Conservation (phyloP, 2,888 invertebrate genomes). For the Diarsia brunnea region DNA sequence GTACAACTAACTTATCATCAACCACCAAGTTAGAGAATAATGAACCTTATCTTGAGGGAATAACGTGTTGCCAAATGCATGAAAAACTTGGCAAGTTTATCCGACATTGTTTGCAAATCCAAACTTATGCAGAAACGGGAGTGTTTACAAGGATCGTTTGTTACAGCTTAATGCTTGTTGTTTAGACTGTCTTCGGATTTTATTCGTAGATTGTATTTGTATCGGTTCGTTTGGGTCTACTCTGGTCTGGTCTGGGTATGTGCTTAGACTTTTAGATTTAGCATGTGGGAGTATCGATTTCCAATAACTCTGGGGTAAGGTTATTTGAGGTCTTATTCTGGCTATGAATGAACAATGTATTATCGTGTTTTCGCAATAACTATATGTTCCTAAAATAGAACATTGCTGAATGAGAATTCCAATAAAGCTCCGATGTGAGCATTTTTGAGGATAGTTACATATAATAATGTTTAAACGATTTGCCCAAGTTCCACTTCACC, state of each 20-base stretch:
- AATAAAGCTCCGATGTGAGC: not conserved
- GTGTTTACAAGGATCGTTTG: slow-evolving; percentile 86
- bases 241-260: slow-evolving; percentile 24
- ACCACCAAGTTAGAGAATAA: slow-evolving; percentile 25
- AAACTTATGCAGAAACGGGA: slow-evolving; percentile 84
- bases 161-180: slow-evolving; percentile 84
- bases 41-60: slow-evolving; percentile 46
- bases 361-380: not conserved
- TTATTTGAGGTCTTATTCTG: slow-evolving; percentile 3
- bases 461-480: not conserved
- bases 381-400: not conserved
- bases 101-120: slow-evolving; percentile 84
- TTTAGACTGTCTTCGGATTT: slow-evolving; percentile 80
- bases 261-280: slow-evolving; percentile 41
- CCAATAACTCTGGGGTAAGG: slow-evolving; percentile 30
- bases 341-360: not conserved
- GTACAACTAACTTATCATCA: slow-evolving; percentile 61
- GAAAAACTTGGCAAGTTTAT: slow-evolving; percentile 73
- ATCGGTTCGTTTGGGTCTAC: slow-evolving; percentile 52
- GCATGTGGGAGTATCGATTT: slow-evolving; percentile 30
- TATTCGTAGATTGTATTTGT: slow-evolving; percentile 66
- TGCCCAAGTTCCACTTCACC: too few relatives aligned
- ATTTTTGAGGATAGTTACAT: not conserved
- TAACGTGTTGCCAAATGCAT: slow-evolving; percentile 52
- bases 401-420: not conserved